phyloP scores from a whole-genome alignment of 2,113 vertebrate species.

The Xyliphius kryptos region DNA sequence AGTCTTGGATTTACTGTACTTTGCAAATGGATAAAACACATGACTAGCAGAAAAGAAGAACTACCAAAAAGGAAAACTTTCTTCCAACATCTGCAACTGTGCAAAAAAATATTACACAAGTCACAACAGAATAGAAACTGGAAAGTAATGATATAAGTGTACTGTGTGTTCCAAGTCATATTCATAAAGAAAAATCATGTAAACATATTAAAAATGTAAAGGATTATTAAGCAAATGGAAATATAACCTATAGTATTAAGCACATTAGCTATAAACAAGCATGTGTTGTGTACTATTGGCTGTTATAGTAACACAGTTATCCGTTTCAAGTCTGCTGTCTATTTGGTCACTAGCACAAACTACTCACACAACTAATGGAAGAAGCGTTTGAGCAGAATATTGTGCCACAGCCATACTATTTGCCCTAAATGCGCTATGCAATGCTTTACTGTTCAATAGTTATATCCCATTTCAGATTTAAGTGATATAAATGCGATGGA shows the following conservation, averaged over 20 bases:
- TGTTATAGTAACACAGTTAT: constrained; percentile 36
- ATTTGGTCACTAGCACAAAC: constrained; percentile 60
- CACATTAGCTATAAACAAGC: constrained; percentile 44
- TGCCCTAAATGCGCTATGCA: constrained; percentile 29
- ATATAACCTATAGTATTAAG: constrained; percentile 40
- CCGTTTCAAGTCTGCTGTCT: constrained; percentile 38
- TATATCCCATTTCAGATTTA: constrained; percentile 41
- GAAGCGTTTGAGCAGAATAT: constrained; percentile 45
- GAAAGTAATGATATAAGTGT: too few species aligned
- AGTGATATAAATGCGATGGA: constrained; percentile 92
- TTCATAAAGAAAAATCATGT: too few species aligned
- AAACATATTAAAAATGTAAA: too few species aligned
- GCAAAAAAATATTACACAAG: too few species aligned
- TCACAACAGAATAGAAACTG: too few species aligned
- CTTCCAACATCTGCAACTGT: too few species aligned
- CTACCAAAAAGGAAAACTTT: too few species aligned
- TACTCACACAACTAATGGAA: constrained; percentile 42
- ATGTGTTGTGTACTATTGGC: constrained; percentile 54
- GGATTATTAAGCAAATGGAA: not conserved
- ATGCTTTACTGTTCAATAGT: not conserved
- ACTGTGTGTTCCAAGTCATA: too few species aligned
- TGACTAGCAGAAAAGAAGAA: too few species aligned
- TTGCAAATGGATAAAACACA: too few species aligned
- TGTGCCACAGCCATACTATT: constrained; percentile 29
- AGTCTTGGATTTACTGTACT: too few species aligned